A percentile compares a stretch with the other conserved stretches of the same genome.
Conservation (phyloP, 2,797 vertebrate genomes). For the Pseudochirops cupreus region DNA sequence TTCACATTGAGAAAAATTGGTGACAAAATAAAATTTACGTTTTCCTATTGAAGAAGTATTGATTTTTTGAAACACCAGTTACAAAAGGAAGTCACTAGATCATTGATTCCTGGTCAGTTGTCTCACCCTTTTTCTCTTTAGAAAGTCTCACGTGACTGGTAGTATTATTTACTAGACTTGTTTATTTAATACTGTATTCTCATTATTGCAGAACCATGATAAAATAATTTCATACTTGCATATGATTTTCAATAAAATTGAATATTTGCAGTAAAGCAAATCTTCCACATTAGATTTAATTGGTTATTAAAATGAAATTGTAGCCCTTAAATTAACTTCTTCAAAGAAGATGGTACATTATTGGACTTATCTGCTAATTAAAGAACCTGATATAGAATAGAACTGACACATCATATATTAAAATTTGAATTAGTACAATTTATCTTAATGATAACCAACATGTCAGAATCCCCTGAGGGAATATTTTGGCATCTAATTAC, state of each 20-base stretch:
- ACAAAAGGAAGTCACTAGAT: conserved; percentile 10
- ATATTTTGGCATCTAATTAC: conserved; percentile 58
- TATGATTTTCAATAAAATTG: conserved; percentile 54
- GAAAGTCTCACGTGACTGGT: conserved; percentile 6
- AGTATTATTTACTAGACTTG: background rate
- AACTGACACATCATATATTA: conserved; percentile 36
- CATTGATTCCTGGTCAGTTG: background rate
- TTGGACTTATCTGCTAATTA: conserved; percentile 63
- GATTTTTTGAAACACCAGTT: background rate
- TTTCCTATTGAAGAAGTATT: background rate
- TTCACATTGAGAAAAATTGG: background rate
- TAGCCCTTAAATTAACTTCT: conserved; percentile 60
- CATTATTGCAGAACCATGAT: conserved; percentile 55
- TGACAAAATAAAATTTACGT: background rate
- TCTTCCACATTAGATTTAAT: conserved; percentile 63
- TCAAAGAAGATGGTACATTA: conserved; percentile 46
- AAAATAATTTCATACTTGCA: conserved; percentile 54
- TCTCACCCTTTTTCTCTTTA: conserved; percentile 5
- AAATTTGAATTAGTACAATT: conserved; percentile 33
- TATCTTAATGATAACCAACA: conserved; percentile 58
- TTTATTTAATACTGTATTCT: conserved; percentile 28
- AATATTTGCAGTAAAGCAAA: conserved; percentile 43
- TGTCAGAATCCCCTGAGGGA: conserved; percentile 42
- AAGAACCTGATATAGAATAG: conserved; percentile 58
- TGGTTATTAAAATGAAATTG: conserved; percentile 73